Evolutionary conservation across 2,113 vertebrate species (phyloP), one percentile per base, ranked within the genome.

Genomic region (Zosterops japonicus): DNA sequence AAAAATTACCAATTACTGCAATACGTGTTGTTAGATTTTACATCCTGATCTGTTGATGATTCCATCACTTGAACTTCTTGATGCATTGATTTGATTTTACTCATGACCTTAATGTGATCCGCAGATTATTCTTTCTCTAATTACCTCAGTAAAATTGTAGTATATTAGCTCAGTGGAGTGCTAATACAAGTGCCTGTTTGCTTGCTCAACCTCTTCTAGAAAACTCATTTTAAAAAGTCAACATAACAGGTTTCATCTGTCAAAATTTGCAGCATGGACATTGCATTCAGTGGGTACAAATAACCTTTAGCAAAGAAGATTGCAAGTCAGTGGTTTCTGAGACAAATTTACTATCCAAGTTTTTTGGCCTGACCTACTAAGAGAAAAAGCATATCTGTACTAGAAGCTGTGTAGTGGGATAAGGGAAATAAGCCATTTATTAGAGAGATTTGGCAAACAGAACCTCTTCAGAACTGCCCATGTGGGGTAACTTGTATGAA

Each of bases 221-320:
- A 91, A 94, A 91, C 56, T 85, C 7, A 84, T 96, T 96, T 96
- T 15, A 76, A 88, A 85, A 95, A 95, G 91, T 90, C 86, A 92
- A 96, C 89, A 72, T 79, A 92, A 80, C 29, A 69, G 41, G 53
- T 76, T 89, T 89, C 29, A 87, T 91, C 57, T 91, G 57, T 60
- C 44, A 59, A 71, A 87, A 68, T 79, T 82, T 82, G 52, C 65
- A 76, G 69, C 27, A 7, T 42, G 33, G 52, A 64, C 1, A 0
- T 49, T 76, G 65, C 49, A 44, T 71, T 87, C 53, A 71, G 10
- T n/a, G 22, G 44, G 35, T 82, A 57, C 15, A 78, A 84, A 81
- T 87, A 87, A 82, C 83, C 77, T 91, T 75, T 52, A 89, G 19
- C 23, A 81, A 83, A 53, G 81, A 87, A 85, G 47, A 50, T 28